Percentiles rank a stretch among this genome's conserved stretches.
Evolutionary conservation across 2,113 vertebrate species (phyloP).

Genomic region (Leiothrix lutea): DNA sequence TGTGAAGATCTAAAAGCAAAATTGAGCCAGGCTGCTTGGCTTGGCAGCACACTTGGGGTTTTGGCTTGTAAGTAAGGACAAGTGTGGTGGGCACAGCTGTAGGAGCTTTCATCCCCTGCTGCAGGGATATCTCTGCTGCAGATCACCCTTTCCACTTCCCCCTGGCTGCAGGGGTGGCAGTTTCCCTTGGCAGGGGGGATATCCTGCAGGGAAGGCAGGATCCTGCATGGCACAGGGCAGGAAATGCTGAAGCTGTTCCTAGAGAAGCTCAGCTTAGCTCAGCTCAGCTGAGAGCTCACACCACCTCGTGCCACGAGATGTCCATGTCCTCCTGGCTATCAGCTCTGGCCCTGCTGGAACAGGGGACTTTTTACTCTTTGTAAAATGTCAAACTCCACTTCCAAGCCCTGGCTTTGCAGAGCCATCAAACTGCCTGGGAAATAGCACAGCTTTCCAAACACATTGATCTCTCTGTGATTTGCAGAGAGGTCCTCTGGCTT

Average conservation of each 20-base stretch:
- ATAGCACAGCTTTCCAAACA: neutral
- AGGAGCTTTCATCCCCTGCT: neutral
- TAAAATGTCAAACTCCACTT: neutral
- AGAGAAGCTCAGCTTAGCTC: neutral
- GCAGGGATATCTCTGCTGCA: neutral
- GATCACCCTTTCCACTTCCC: too few relatives aligned
- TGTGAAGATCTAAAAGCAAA: neutral
- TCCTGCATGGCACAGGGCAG: neutral
- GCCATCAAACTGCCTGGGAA: neutral
- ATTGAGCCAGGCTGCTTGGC: neutral
- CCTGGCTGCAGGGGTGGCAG: neutral
- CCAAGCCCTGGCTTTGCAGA: neutral
- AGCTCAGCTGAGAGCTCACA: neutral
- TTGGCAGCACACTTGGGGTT: neutral
- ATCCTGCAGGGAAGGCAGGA: too few relatives aligned
- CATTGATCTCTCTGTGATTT: neutral
- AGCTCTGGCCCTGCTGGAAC: neutral
- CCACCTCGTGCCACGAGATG: neutral
- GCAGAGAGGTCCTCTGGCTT: neutral
- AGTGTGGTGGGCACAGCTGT: rapidly evolving
- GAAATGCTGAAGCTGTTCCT: neutral
- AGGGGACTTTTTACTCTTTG: neutral
- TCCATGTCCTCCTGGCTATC: neutral
- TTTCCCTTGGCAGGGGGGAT: neutral
- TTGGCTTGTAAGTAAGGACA: rapidly evolving